These are phyloP conservation scores for Planiliza haematocheilus DNA, from an alignment of 2,113 vertebrate genomes.

Conservation along the genomic window DNA sequence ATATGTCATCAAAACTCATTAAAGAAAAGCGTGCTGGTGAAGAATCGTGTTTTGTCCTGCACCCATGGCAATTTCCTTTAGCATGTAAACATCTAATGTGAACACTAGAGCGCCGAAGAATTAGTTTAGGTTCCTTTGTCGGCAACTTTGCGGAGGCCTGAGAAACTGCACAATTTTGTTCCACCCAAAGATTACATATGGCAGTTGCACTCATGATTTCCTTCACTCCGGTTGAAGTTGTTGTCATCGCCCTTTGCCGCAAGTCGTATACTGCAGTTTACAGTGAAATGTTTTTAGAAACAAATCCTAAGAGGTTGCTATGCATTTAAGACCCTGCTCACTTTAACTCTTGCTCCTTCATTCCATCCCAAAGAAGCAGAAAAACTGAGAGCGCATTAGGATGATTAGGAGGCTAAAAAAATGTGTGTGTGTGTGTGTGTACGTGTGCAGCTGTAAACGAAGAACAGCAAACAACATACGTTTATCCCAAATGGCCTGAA, in stretches of 20 bases:
- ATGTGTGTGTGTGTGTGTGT: neutral
- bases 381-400: constrained; percentile 62
- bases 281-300: too few species aligned
- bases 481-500: constrained; percentile 46
- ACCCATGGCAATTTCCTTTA: neutral
- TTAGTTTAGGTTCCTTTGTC: neutral
- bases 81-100: neutral
- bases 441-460: constrained; percentile 10
- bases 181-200: too few species aligned
- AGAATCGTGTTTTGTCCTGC: neutral
- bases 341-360: constrained; percentile 12
- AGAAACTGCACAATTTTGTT: too few species aligned
- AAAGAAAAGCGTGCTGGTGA: constrained; percentile 20
- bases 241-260: neutral
- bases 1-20: constrained; percentile 25
- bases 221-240: neutral
- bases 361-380: constrained; percentile 54
- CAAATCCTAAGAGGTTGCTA: constrained; percentile 13
- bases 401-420: constrained; percentile 52
- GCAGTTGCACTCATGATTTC: too few species aligned
- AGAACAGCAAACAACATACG: constrained; percentile 47
- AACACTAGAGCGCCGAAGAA: neutral
- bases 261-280: neutral
- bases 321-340: constrained; percentile 16
- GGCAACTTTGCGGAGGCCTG: neutral